Percentiles rank a stretch among this genome's conserved stretches.
Conservation (phyloP, 2,888 invertebrate genomes). For the Perithous albicinctus region DNA sequence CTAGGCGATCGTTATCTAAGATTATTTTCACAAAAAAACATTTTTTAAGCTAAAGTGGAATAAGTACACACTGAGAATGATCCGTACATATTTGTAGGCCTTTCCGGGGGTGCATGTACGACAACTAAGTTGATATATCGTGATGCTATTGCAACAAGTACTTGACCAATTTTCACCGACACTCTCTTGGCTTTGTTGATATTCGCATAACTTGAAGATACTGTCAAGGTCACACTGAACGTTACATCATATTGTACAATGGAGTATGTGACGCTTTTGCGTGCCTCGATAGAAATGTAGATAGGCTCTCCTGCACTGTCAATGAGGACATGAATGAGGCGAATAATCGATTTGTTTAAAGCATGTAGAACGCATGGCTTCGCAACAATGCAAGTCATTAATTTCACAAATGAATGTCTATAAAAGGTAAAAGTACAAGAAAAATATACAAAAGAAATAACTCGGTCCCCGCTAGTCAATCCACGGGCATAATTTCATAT, state of each 20-base stretch:
- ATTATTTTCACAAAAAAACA: conserved; percentile 11
- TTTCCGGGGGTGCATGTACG: not conserved
- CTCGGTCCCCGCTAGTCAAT: no score
- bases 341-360: not conserved
- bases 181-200: conserved; percentile 31
- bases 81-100: not conserved
- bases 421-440: no score
- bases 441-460: no score
- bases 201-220: conserved; percentile 14
- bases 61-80: not conserved
- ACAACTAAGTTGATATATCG: not conserved
- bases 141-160: conserved; percentile 38
- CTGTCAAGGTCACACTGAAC: conserved; percentile 50
- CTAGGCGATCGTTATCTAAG: not conserved
- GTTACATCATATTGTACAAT: conserved; percentile 42
- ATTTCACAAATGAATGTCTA: no score
- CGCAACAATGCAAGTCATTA: not conserved
- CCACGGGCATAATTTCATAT: no score
- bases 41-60: not conserved
- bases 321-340: conserved; percentile 48
- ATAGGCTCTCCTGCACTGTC: conserved; percentile 19
- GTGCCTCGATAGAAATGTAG: not conserved
- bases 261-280: conserved; percentile 6
- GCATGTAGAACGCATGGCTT: not conserved
- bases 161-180: conserved; percentile 58